Evolutionary conservation across 2,888 invertebrate species (phyloP).

Genomic region (Keiferia lycopersicella): DNA sequence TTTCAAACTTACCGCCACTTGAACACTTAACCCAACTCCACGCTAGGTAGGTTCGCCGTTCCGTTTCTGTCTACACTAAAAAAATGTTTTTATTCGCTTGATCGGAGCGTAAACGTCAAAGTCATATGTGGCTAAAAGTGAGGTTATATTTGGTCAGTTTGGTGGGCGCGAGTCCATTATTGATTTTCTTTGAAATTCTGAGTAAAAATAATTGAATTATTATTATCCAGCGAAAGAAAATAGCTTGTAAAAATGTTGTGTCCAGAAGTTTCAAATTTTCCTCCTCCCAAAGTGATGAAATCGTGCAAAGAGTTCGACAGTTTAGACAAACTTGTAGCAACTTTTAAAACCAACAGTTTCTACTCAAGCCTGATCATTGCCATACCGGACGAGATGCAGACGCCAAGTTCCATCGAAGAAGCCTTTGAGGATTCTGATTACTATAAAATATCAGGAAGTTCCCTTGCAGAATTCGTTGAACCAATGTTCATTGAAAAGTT

Average conservation of each 20-base stretch:
- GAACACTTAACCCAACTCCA: no score
- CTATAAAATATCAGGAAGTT: constrained; percentile 56
- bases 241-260: constrained; percentile 51
- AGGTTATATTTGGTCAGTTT: constrained; percentile 22
- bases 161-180: background rate
- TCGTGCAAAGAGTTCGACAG: constrained; percentile 45
- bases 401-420: constrained; percentile 55
- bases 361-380: constrained; percentile 67
- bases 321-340: constrained; percentile 43
- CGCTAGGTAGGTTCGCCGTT: no score
- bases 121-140: background rate
- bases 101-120: background rate
- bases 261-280: constrained; percentile 67
- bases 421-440: constrained; percentile 63
- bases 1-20: constrained; percentile 3
- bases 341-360: constrained; percentile 57
- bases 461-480: constrained; percentile 58
- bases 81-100: background rate
- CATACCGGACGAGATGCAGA: constrained; percentile 64
- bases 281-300: constrained; percentile 60
- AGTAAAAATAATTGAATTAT: background rate
- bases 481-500: constrained; percentile 63
- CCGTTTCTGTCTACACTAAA: background rate
- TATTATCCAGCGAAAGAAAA: constrained; percentile 1
- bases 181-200: background rate